Conservation (phyloP, 2,797 vertebrate species). For the Malacoctenus gilli region DNA sequence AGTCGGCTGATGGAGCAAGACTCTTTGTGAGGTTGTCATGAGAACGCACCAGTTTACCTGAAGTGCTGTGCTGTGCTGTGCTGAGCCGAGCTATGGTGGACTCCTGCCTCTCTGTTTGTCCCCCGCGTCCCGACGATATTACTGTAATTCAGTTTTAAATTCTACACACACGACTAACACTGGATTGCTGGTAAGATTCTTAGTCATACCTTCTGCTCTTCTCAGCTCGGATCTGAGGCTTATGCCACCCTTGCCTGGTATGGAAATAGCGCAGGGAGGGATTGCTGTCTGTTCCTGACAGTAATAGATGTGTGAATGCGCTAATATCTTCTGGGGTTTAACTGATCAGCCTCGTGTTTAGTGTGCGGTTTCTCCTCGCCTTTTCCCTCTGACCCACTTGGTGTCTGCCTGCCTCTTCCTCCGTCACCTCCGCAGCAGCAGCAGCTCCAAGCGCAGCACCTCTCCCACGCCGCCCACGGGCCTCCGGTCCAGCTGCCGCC, state of each 20-base stretch:
- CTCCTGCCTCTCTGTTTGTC: constrained; percentile 22
- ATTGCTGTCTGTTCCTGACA: constrained; percentile 54
- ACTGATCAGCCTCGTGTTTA: constrained; percentile 57
- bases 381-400: constrained; percentile 79
- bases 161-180: constrained; percentile 3
- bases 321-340: constrained; percentile 64
- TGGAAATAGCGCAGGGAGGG: constrained; percentile 54
- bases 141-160: not conserved
- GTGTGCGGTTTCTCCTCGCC: constrained; percentile 43
- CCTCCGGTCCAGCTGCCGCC: constrained; percentile 91
- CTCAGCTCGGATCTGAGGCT: constrained; percentile 48
- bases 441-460: constrained; percentile 93
- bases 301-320: constrained; percentile 67
- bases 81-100: constrained; percentile 16
- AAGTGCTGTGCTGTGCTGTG: constrained; percentile 26
- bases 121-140: not conserved
- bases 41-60: constrained; percentile 28
- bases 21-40: not conserved
- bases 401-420: constrained; percentile 64
- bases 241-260: constrained; percentile 45
- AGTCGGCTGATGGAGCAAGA: constrained; percentile 49
- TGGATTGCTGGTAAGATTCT: constrained; percentile 30
- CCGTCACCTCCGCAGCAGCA: constrained; percentile 80
- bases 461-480: constrained; percentile 92
- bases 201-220: constrained; percentile 45